Conservation (phyloP, 2,797 vertebrate species). For the Okamejei kenojei region DNA sequence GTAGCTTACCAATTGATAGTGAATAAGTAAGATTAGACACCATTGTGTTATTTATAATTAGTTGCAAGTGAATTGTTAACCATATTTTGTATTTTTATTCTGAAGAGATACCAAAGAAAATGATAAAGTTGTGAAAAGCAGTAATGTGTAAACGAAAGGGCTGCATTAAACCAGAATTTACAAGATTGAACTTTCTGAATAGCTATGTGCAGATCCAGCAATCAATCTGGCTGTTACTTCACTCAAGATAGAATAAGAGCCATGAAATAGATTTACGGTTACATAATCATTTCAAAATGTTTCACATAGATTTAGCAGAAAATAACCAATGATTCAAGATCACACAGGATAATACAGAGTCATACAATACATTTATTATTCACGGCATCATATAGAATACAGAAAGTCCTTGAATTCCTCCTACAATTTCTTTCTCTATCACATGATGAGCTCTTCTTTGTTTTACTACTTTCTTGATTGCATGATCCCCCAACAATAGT, state of each 20-base stretch:
- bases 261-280: not conserved
- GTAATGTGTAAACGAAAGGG: not conserved
- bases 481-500: not conserved
- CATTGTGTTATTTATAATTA: not conserved
- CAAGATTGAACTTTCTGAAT: not conserved
- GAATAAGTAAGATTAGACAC: not conserved
- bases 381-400: not conserved
- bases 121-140: not conserved
- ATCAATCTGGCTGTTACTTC: not conserved
- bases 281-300: not conserved
- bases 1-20: no score
- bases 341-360: not conserved
- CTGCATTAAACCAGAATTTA: not conserved
- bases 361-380: not conserved
- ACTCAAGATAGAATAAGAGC: not conserved
- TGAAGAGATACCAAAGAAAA: not conserved
- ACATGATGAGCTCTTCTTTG: not conserved
- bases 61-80: not conserved
- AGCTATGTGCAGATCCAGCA: not conserved
- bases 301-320: not conserved
- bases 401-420: not conserved
- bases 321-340: not conserved
- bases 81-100: not conserved
- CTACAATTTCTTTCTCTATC: no score
- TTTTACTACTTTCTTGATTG: not conserved